Percentiles rank a stretch among this genome's conserved stretches.
These are phyloP conservation scores for Drosophila nikananu DNA, from an alignment of 1,140 invertebrate genomes.

Conservation along the genomic window DNA sequence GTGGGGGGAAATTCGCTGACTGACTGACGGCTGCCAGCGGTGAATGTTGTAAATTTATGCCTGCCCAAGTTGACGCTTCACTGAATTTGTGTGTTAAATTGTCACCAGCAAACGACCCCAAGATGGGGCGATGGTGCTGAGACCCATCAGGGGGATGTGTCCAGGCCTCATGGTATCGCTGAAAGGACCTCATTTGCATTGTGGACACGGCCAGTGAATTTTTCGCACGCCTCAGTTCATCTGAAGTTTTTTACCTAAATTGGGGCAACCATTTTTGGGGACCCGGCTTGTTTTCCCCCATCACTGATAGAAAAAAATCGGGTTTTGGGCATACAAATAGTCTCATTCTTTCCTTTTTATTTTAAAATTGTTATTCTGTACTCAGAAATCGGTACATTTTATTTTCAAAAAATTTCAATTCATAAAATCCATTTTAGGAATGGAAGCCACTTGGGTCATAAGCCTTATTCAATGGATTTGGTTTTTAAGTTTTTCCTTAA, in stretches of 20 bases:
- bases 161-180: conserved; percentile 35
- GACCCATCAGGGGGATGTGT: conserved; percentile 28
- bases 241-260: conserved; percentile 52
- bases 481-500: too few relatives aligned
- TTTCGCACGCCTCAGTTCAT: conserved; percentile 61
- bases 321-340: too few relatives aligned
- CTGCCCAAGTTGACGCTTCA: conserved; percentile 77
- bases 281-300: not conserved
- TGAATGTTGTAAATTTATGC: conserved; percentile 73
- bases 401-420: too few relatives aligned
- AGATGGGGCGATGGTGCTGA: conserved; percentile 21
- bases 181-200: conserved; percentile 80
- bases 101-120: conserved; percentile 59
- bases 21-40: conserved; percentile 1
- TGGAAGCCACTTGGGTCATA: too few relatives aligned
- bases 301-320: not conserved
- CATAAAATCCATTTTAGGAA: not conserved
- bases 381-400: too few relatives aligned
- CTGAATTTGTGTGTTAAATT: conserved; percentile 78
- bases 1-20: conserved; percentile 3
- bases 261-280: conserved; percentile 32
- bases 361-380: not conserved
- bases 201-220: conserved; percentile 70
- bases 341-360: not conserved
- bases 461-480: too few relatives aligned